Conservation (phyloP, 1,140 invertebrate species). For the Helicoverpa zea region DNA sequence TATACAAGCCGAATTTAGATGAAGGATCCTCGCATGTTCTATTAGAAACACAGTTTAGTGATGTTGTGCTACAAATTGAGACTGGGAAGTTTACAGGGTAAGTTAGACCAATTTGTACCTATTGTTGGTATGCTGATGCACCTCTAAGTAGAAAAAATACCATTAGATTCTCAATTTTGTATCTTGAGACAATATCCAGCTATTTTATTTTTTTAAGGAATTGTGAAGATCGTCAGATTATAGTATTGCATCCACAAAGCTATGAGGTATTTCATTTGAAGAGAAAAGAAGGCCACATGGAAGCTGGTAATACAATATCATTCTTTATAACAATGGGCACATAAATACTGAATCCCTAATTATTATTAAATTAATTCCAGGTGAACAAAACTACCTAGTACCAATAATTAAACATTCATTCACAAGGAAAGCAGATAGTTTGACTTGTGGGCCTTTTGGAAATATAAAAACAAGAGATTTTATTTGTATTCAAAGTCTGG, state of each 20-base stretch:
- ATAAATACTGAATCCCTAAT: too few species aligned
- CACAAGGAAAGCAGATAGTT: conserved; percentile 88
- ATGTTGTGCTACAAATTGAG: conserved; percentile 73
- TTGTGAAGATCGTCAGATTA: conserved; percentile 73
- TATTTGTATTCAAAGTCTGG: conserved; percentile 94
- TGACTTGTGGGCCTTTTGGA: conserved; percentile 94
- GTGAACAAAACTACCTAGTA: conserved; percentile 88
- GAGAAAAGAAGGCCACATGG: conserved; percentile 69
- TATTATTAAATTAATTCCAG: conserved; percentile 69
- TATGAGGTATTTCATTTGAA: conserved; percentile 73
- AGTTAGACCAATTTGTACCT: conserved; percentile 53
- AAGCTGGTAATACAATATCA: conserved; percentile 65
- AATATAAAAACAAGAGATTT: conserved; percentile 93
- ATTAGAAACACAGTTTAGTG: conserved; percentile 71
- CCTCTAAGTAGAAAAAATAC: too few species aligned
- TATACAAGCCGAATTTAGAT: conserved; percentile 73
- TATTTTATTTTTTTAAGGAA: conserved; percentile 51
- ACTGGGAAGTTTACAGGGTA: conserved; percentile 80
- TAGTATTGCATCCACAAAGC: conserved; percentile 76
- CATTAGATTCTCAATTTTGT: too few species aligned
- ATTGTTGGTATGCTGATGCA: too few species aligned
- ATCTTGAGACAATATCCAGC: not conserved
- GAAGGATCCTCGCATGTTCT: conserved; percentile 63
- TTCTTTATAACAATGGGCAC: too few species aligned
- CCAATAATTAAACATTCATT: conserved; percentile 90